These are phyloP conservation scores for Hypomesus transpacificus DNA, from an alignment of 2,113 vertebrate genomes.

Conservation along the genomic window DNA sequence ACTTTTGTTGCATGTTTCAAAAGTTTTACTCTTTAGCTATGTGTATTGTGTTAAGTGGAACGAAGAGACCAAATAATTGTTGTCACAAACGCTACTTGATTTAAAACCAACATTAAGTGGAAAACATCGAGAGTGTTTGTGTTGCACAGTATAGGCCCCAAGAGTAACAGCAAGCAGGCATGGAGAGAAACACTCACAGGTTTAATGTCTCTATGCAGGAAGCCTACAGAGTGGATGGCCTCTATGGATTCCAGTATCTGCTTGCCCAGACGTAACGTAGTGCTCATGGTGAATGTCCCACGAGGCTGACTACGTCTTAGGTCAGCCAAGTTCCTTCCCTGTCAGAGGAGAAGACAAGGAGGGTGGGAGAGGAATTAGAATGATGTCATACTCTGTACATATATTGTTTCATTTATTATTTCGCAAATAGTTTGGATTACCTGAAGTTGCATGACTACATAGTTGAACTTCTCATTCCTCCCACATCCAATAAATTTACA, in stretches of 20 bases:
- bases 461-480: conserved; percentile 98
- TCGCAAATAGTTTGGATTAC: conserved; percentile 59
- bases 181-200: conserved; percentile 73
- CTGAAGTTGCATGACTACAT: conserved; percentile 99
- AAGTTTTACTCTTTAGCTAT: no score
- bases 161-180: not conserved
- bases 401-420: not conserved
- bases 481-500: conserved; percentile 98
- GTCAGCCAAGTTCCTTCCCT: conserved; percentile 96
- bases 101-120: no score
- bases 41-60: no score
- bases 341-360: not conserved
- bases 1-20: no score
- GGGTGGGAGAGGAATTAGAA: not conserved
- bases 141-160: no score
- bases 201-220: conserved; percentile 96
- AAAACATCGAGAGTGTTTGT: no score
- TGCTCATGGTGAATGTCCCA: conserved; percentile 97
- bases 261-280: conserved; percentile 90
- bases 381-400: no score
- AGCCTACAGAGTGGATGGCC: conserved; percentile 96
- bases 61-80: not conserved
- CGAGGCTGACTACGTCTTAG: conserved; percentile 91
- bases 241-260: conserved; percentile 98
- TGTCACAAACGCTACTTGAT: no score